phyloP scores from a whole-genome alignment of 2,797 vertebrate species.

The Leucoraja ocellata region DNA sequence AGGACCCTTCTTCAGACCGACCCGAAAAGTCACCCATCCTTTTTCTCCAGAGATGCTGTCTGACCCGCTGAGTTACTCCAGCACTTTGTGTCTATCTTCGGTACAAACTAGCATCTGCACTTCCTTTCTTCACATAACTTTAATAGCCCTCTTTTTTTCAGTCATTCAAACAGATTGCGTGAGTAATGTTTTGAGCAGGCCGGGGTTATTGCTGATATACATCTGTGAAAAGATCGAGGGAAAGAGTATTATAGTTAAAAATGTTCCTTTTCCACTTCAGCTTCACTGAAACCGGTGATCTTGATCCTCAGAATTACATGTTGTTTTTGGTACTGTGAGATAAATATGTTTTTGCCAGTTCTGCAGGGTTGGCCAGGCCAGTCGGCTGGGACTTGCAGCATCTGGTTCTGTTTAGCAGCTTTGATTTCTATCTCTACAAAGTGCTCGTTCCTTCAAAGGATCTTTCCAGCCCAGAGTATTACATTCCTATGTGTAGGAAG shows the following conservation, averaged over 20 bases:
- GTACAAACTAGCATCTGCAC: too few species aligned
- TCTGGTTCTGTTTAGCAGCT: not conserved
- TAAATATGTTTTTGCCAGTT: not conserved
- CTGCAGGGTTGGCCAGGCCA: not conserved
- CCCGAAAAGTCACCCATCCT: too few species aligned
- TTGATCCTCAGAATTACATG: not conserved
- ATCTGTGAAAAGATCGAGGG: not conserved
- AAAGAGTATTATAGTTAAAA: not conserved
- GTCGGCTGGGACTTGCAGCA: not conserved
- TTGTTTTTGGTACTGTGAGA: slow-evolving; percentile 18
- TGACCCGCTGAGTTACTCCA: too few species aligned
- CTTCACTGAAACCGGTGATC: not conserved
- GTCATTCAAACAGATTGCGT: too few species aligned
- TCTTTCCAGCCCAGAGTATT: not conserved
- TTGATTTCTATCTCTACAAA: not conserved
- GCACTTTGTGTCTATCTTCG: too few species aligned
- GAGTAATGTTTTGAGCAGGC: not conserved
- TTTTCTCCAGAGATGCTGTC: too few species aligned
- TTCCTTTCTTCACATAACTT: not conserved
- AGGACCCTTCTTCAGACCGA: too few species aligned
- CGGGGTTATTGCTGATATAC: not conserved
- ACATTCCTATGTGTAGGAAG: not conserved
- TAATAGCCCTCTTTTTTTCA: not conserved
- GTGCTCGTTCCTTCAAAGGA: not conserved
- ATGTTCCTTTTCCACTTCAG: not conserved